Evolutionary conservation across 1,140 invertebrate species (phyloP), one percentile per base, ranked within the genome.

Genomic region (Scaptomyza hsui): DNA sequence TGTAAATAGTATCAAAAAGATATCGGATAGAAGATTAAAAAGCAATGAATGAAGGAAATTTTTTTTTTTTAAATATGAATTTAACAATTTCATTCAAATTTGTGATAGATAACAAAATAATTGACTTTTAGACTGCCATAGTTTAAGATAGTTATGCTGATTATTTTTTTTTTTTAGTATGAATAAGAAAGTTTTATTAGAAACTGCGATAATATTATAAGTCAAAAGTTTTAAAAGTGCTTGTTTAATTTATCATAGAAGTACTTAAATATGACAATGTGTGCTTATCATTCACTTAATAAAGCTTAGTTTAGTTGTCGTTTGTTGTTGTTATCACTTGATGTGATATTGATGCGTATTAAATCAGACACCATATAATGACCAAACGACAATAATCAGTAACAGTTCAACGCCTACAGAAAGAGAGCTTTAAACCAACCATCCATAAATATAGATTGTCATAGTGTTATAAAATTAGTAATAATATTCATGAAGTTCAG

Each of bases 401-500:
- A 35, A 24, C 53, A 65, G 15, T 18, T 13, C n/a, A 39, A 49
- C 57, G 57, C 42, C 29, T 29, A 37, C 44, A 35, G 7, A 51
- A 10, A n/a, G 16, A 4, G 5, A 21, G 18, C 29, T 39, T 42
- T 29, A 29, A 29, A 21, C 19, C 19, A 21, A 21, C 37, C 13
- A n/a, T 13, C 37, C 12, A 12, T n/a, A 39, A n/a, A 13, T 35
- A 12, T 24, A 41, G 35, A 55, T 55, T 55, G 51, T 1, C 19
- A 29, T 29, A 10, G 26, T 29, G 29, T 52, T 29, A 52, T 7
- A 21, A 3, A 21, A 12, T 1, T 26, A 26, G 6, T 29, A 29
- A 29, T 29, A 29, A 29, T 49, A 44, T 26, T 51, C 45, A 39
- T n/a, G 61, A 71, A 71, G 68, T 71, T 71, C 68, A 71, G 29